Evolutionary conservation across 1,140 invertebrate species (phyloP), one percentile per base, ranked within the genome.

Genomic region (Brachionus calyciflorus): DNA sequence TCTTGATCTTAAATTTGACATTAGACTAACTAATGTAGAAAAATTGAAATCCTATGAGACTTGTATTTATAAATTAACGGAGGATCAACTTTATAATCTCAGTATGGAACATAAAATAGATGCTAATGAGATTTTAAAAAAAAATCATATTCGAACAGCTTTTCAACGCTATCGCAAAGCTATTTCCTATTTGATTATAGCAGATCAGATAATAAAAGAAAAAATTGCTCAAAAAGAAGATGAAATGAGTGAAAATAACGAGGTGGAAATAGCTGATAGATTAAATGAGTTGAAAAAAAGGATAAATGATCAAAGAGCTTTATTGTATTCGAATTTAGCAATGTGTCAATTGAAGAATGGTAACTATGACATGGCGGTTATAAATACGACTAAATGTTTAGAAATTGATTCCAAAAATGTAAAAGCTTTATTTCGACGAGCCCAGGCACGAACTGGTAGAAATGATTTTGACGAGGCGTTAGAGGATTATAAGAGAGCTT

Each of bases 371-470:
- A 89, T 91, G 77, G 92, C 91, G 1, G 89, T 89, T 77, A 60
- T 79, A 3, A 78, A 80, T 17, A 89, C 89, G 77, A 88, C 89
- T n/a, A 89, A 90, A 79, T 93, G 90, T 10, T 82, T 96, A 1
- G 88, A 90, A 55, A 79, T 93, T 7, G 91, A 94, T 81, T 82
- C 87, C 0, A 88, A 89, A 7, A 96, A 93, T 85, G 90, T 92
- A 2, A 98, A 99, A 84, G 96, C 91, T 0, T 84, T 92, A 0
- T 99, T 93, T 81, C 88, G 96, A 80, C 86, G 92, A 79, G 96
- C 92, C 0, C 90, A 90, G 86, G 93, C 93, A 1, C 86, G 90
- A 77, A 81, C 94, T 40, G 88, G 86, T 0, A 81, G 93, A 3
- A 90, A 90, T 51, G 93, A 96, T 55, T 89, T 90, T 2, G 89